These are phyloP conservation scores for Corythornis cristatus DNA, from an alignment of 2,113 vertebrate genomes.

Conservation along the genomic window DNA sequence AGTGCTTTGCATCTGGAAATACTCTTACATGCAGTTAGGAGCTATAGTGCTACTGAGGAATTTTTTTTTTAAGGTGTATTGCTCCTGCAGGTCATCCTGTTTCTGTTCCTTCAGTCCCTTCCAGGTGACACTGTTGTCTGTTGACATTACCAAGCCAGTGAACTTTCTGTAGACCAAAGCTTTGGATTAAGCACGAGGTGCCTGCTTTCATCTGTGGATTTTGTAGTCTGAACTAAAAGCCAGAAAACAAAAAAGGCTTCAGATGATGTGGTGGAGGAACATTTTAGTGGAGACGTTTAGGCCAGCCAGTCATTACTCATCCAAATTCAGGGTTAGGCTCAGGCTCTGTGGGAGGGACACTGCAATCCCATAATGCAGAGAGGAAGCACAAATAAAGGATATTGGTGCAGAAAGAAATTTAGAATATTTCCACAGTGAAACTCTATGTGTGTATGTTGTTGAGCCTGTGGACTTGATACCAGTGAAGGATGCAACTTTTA, in stretches of 20 bases:
- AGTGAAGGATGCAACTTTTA: background rate
- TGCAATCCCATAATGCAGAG: background rate
- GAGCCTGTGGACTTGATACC: background rate
- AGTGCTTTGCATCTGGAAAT: background rate
- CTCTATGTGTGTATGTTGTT: background rate
- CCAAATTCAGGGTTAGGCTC: background rate
- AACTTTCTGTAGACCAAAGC: background rate
- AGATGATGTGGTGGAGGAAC: background rate
- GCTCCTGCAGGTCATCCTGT: background rate
- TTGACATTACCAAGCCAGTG: background rate
- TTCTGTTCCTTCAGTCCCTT: background rate
- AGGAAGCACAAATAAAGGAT: slow-evolving; percentile 13
- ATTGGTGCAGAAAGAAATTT: background rate
- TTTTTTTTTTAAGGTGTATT: background rate
- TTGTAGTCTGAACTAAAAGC: background rate
- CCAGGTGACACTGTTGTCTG: background rate
- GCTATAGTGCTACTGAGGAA: background rate
- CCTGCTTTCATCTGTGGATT: background rate
- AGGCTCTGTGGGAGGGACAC: background rate
- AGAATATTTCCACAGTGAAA: background rate
- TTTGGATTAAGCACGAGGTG: background rate
- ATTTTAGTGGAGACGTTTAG: slow-evolving; percentile 17
- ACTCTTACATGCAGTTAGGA: background rate
- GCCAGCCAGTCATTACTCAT: slow-evolving; percentile 27
- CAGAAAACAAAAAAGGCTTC: background rate